These are phyloP conservation scores for Gorsachius magnificus DNA, from an alignment of 2,797 vertebrate species.

Conservation along the genomic window DNA sequence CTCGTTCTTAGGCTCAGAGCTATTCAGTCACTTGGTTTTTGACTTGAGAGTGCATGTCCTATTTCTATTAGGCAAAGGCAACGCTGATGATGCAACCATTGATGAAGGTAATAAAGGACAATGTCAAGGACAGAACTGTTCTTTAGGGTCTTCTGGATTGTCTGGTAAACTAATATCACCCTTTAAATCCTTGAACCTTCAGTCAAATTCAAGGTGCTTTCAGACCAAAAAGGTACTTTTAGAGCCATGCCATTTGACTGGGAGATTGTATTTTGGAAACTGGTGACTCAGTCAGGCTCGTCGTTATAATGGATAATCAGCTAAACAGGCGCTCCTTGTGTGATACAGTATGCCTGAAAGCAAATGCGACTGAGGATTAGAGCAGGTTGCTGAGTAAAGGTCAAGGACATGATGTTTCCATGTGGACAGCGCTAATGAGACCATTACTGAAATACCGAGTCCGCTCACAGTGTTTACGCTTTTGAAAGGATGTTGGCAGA, in stretches of 20 bases:
- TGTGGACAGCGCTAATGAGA: not conserved
- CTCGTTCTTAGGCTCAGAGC: not conserved
- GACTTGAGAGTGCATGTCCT: not conserved
- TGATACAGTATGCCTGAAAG: not conserved
- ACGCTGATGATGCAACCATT: not conserved
- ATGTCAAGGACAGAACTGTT: not conserved
- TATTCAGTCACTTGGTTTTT: not conserved
- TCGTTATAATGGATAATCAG: not conserved
- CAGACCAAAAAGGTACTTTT: not conserved
- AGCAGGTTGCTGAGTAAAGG: slow-evolving; percentile 41
- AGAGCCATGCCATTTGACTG: not conserved
- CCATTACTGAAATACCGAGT: slow-evolving; percentile 3
- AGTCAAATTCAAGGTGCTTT: not conserved
- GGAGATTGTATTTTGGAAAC: not conserved
- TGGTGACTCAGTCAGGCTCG: not conserved
- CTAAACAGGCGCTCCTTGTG: not conserved
- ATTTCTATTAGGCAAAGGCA: not conserved
- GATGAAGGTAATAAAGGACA: not conserved
- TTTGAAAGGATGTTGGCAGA: slow-evolving; percentile 34
- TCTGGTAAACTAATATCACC: not conserved
- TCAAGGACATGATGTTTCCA: slow-evolving; percentile 33
- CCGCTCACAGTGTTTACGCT: not conserved
- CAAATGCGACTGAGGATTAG: not conserved
- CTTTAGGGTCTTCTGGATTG: not conserved
- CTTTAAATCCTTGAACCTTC: not conserved